These are phyloP conservation scores for Presbytis comata DNA, from an alignment of 2,797 vertebrate species.

Conservation along the genomic window DNA sequence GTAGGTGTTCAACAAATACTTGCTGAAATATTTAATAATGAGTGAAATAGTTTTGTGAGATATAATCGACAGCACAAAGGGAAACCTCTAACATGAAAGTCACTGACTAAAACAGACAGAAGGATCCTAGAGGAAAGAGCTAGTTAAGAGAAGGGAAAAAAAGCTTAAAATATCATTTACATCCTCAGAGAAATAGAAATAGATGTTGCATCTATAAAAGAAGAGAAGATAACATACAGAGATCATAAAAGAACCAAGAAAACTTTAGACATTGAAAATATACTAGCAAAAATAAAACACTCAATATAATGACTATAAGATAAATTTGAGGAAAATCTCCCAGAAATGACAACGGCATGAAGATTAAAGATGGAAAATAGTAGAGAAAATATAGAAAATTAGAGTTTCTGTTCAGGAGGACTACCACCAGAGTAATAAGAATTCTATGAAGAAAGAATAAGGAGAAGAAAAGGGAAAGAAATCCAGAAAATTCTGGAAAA, in stretches of 20 bases:
- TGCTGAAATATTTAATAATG: background rate
- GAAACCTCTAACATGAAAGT: background rate
- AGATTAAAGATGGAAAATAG: background rate
- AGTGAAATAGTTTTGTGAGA: background rate
- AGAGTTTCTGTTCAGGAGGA: background rate
- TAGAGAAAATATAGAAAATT: background rate
- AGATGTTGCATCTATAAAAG: background rate
- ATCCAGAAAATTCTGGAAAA: background rate
- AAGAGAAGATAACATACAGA: background rate
- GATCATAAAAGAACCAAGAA: background rate
- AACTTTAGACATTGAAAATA: background rate
- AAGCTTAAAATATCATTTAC: background rate
- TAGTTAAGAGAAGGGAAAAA: background rate
- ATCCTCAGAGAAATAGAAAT: background rate
- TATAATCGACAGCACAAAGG: background rate
- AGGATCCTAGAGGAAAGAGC: background rate
- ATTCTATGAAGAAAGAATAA: background rate
- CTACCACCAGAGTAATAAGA: background rate
- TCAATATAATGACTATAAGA: background rate
- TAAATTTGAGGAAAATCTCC: background rate
- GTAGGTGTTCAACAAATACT: background rate
- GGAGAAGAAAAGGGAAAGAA: background rate
- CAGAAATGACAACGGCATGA: background rate
- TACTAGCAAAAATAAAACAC: background rate
- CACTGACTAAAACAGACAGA: background rate